phyloP scores from a whole-genome alignment of 2,113 vertebrate genomes.

The Dipodomys stephensi region DNA sequence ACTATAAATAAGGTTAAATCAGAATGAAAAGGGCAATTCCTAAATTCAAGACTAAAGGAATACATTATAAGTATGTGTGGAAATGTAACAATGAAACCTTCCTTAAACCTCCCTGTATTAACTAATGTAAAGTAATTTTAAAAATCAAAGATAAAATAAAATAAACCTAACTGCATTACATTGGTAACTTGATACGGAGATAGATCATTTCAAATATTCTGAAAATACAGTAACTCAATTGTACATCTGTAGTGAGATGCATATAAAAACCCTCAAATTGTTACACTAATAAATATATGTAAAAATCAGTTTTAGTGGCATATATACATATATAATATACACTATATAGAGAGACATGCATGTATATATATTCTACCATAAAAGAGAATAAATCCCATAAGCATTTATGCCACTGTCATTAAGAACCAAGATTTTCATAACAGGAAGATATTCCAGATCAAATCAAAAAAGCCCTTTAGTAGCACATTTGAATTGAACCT shows the following conservation, averaged over 20 bases:
- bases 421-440: not conserved
- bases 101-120: too few species aligned
- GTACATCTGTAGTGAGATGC: not conserved
- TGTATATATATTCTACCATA: not conserved
- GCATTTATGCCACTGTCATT: not conserved
- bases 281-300: not conserved
- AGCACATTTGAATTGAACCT: not conserved
- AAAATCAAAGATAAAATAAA: conserved; percentile 48
- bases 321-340: not conserved
- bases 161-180: not conserved
- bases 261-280: too few species aligned
- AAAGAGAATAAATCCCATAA: conserved; percentile 1
- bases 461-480: not conserved
- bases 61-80: too few species aligned
- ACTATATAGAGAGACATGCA: not conserved
- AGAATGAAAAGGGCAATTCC: conserved; percentile 10
- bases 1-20: not conserved
- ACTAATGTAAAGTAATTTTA: too few species aligned
- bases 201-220: not conserved
- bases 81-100: too few species aligned
- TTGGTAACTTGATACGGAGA: not conserved
- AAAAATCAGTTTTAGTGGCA: not conserved
- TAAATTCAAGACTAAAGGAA: not conserved
- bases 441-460: conserved; percentile 37
- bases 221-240: not conserved